A percentile compares a stretch with the other conserved stretches of the same genome.
Conservation (phyloP, 2,888 invertebrate genomes). For the Caenorhabditis plicata region DNA sequence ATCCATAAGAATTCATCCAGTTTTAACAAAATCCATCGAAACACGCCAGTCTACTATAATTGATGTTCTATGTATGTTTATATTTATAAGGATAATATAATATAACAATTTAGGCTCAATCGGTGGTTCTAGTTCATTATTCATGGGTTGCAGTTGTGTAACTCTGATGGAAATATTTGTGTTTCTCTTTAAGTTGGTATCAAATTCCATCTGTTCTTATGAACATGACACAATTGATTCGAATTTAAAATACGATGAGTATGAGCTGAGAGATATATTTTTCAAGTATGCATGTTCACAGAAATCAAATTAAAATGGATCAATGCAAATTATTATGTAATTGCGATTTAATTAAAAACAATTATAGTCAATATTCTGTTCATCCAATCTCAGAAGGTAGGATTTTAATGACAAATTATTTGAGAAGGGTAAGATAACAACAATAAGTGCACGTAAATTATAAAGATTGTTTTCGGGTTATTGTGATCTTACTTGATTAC, state of each 20-base stretch:
- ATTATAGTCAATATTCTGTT: too few species aligned
- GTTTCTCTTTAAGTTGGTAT: slow-evolving; percentile 40
- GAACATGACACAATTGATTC: too few species aligned
- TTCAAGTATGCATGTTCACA: too few species aligned
- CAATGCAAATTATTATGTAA: slow-evolving; percentile 20
- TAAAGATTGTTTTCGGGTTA: too few species aligned
- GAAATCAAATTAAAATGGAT: slow-evolving; percentile 16
- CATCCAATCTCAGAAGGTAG: too few species aligned
- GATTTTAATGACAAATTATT: too few species aligned
- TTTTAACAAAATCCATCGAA: slow-evolving; percentile 7
- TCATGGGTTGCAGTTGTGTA: slow-evolving; percentile 48
- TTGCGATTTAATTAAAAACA: too few species aligned
- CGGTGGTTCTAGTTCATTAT: slow-evolving; percentile 44
- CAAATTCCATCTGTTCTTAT: slow-evolving; percentile 17
- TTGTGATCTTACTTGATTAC: too few species aligned
- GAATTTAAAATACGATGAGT: too few species aligned
- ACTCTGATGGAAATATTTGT: slow-evolving; percentile 49
- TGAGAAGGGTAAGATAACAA: too few species aligned
- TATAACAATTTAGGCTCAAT: slow-evolving; percentile 28
- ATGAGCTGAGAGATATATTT: too few species aligned
- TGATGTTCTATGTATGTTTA: slow-evolving; percentile 37
- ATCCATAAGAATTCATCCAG: slow-evolving; percentile 9
- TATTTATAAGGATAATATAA: not conserved
- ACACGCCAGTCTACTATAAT: slow-evolving; percentile 18
- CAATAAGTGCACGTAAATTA: too few species aligned